Base-by-base conservation (phyloP, 2,888 invertebrate genomes). In the Torymus tubicola region DNA sequence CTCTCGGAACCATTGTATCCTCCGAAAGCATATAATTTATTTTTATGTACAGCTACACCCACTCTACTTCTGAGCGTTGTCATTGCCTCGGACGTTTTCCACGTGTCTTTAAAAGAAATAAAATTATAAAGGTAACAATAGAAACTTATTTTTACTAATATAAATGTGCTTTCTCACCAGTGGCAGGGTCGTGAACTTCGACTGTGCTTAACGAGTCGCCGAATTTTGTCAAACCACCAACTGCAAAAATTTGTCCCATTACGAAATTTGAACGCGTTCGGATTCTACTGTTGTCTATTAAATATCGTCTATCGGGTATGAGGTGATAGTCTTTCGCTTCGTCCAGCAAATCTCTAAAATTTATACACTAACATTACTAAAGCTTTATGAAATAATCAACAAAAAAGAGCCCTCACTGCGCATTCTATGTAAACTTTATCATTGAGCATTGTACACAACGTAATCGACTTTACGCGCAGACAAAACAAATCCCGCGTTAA, bases 311-410 rank as follows among this genome's bases (percentile, higher is more conserved):
- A 89, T 97, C 96, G 1, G 97, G 97, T 93, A 97, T 95, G 79
- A 97, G 91, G 90, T 97, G 96, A 90, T 95, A 97, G 88, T 97
- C 96, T 88, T 96, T 93, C 0, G 97, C 97, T 91, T 97, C 97
- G 89, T 97, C 97, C 72, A 97, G 89, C 67, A 97, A 91, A 91
- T 97, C 96, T 85, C 95, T 94, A 77, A 69, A 84, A 82, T 81
- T 53, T 58, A 31, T 55, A 42, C 16, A 50, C 16, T 16, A 8
- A 75, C 16, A 52, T 80, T 52, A 60, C 8, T 57, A n/a, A 12
- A 14, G 14, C 50, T 14, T 13, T 13, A 16, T 53, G 16, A 52
- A 68, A 42, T 2, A 42, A 42, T 8, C 8, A 5, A 42, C 8
- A 5, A 31, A 31, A 42, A 42, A 42, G 1, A 42, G 10, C 8